Evolutionary conservation across 1,140 invertebrate species (phyloP).

Genomic region (Aphelinus atriplicis): DNA sequence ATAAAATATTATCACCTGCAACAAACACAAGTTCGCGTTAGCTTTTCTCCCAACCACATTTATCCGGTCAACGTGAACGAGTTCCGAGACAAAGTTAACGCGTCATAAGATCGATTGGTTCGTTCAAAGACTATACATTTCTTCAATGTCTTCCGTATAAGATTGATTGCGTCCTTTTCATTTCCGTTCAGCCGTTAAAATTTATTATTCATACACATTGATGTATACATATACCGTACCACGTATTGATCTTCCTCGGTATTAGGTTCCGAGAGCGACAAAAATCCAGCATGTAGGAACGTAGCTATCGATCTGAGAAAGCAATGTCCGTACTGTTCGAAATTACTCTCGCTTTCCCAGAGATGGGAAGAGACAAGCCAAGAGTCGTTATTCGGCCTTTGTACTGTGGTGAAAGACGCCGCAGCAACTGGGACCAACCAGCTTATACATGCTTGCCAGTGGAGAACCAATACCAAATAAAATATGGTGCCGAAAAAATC

Average conservation of each 20-base stretch:
- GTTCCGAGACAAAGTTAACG: too few species aligned
- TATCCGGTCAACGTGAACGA: slow-evolving; percentile 21
- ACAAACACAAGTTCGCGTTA: background rate
- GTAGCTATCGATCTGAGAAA: slow-evolving; percentile 48
- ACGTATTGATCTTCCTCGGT: slow-evolving; percentile 52
- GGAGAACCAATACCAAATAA: slow-evolving; percentile 49
- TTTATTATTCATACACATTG: too few species aligned
- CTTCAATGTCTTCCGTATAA: too few species aligned
- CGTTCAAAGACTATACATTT: too few species aligned
- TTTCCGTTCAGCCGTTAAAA: too few species aligned
- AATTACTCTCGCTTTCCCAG: slow-evolving; percentile 42
- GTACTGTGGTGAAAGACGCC: slow-evolving; percentile 37
- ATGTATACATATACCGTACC: slow-evolving; percentile 5
- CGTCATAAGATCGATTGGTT: too few species aligned
- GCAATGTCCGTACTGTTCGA: slow-evolving; percentile 44
- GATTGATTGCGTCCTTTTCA: too few species aligned
- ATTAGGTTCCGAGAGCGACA: slow-evolving; percentile 38
- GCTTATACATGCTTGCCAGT: slow-evolving; percentile 58
- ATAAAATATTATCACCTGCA: slow-evolving; percentile 40
- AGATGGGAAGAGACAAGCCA: slow-evolving; percentile 51
- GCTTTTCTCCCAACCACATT: background rate
- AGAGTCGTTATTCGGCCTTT: slow-evolving; percentile 43
- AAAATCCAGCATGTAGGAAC: slow-evolving; percentile 53
- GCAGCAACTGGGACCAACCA: slow-evolving; percentile 55
- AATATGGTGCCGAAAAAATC: slow-evolving; percentile 50